These are phyloP conservation scores for Tiaroga cobitis DNA, from an alignment of 2,797 vertebrate species.

Conservation along the genomic window DNA sequence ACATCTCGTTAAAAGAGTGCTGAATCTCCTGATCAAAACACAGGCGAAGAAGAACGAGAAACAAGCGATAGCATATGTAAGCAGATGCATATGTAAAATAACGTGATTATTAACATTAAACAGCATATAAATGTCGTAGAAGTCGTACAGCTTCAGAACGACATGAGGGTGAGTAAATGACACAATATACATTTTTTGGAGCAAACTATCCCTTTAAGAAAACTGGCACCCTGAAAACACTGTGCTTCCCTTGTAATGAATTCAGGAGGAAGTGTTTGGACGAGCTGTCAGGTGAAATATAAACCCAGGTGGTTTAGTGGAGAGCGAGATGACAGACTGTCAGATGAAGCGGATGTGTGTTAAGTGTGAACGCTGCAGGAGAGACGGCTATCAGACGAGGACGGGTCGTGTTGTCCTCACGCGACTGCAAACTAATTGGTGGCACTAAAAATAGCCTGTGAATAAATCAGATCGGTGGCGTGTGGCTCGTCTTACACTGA, in stretches of 20 bases:
- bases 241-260: neutral
- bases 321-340: constrained; percentile 4
- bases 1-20: too few relatives aligned
- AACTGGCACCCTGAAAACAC: neutral
- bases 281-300: constrained; percentile 10
- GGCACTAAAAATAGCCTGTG: constrained; percentile 62
- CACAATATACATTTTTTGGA: neutral
- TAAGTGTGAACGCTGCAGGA: neutral
- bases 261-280: constrained; percentile 10
- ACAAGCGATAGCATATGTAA: too few relatives aligned
- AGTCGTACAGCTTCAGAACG: neutral
- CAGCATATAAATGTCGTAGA: too few relatives aligned
- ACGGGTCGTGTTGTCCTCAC: constrained; percentile 56
- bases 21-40: too few relatives aligned
- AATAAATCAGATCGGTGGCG: constrained; percentile 65
- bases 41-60: too few relatives aligned
- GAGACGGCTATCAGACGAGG: constrained; percentile 9
- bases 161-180: neutral
- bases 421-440: constrained; percentile 65
- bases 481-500: constrained; percentile 54
- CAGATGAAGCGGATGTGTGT: neutral
- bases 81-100: too few relatives aligned
- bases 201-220: neutral
- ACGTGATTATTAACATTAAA: too few relatives aligned
- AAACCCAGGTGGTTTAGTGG: constrained; percentile 9